Evolutionary conservation across 2,113 vertebrate genomes (phyloP), one percentile per base, ranked within the genome.

Genomic region (Lophius piscatorius): DNA sequence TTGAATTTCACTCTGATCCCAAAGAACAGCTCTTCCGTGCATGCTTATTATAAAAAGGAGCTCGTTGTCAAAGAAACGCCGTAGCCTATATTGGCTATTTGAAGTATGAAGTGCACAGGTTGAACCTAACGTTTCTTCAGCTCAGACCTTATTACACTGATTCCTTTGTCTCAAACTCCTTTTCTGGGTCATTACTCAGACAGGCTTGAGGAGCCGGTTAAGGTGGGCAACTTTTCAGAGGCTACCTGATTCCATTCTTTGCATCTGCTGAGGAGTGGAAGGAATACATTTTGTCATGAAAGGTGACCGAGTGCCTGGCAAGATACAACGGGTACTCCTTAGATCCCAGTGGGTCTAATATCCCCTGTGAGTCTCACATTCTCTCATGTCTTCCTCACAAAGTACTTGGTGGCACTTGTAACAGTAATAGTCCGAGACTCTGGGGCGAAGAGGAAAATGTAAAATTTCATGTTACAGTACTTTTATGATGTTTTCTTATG

Each of bases 251-350:
- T 56, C 26, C 41, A 21, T 17, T 41, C 22, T 61, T 11, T 10
- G 9, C 40, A 21, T 29, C 33, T 45, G 21, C 33, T 23, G 31
- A 11, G 18, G 29, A 41, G 17, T 16, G 40, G n/a, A 31, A 21
- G 16, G 29, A 24, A 61, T 0, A 13, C 24, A 40, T 22, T 59
- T 48, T 51, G 35, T 72, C 57, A 69, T 68, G 40, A 63, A 38
- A 58, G 17, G 26, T 33, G 23, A 62, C 51, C 47, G 11, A 39
- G 21, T 49, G 36, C 33, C 40, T 35, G 44, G 44, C 21, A 49
- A 59, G 21, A 46, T 20, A 59, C 40, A 49, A 33, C 16, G 22
- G 28, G 39, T n/a, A 20, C 16, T 36, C 6, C 48, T 55, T 35
- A 35, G 26, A 47, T 58, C 46, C 33, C 16, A 55, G 13, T 13